A percentile compares a stretch with the other conserved stretches of the same genome.
Evolutionary conservation across 2,113 vertebrate genomes (phyloP).

Genomic region (Podilymbus podiceps): DNA sequence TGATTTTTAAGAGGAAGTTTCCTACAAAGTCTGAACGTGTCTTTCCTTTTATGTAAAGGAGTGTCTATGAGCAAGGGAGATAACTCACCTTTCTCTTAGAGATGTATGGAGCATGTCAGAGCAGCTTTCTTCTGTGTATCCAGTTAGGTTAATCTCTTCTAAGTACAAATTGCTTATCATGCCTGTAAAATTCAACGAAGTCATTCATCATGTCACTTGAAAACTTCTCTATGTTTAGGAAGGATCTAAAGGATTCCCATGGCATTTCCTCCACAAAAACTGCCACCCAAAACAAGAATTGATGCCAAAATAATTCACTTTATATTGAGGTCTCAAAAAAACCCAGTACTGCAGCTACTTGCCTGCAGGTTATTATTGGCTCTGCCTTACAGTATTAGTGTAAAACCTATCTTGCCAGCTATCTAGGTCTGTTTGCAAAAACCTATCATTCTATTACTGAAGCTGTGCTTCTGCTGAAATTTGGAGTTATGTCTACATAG

Average conservation of each 20-base stretch:
- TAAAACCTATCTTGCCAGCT: background rate
- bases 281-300: background rate
- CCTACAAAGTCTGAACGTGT: background rate
- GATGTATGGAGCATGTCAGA: background rate
- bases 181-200: background rate
- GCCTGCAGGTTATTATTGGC: background rate
- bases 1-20: background rate
- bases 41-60: background rate
- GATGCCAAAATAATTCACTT: background rate
- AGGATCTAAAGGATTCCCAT: background rate
- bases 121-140: background rate
- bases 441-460: background rate
- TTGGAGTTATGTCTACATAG: background rate
- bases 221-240: conserved; percentile 3
- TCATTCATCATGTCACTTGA: conserved; percentile 11
- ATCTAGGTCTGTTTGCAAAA: background rate
- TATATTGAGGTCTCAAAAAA: background rate
- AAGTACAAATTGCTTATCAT: background rate
- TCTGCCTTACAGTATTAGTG: background rate
- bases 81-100: background rate
- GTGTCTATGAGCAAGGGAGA: background rate
- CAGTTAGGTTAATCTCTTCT: background rate
- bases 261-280: background rate
- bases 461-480: background rate
- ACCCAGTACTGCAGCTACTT: background rate